Conservation (phyloP, 1,140 invertebrate species). For the Tyrophagus putrescentiae region DNA sequence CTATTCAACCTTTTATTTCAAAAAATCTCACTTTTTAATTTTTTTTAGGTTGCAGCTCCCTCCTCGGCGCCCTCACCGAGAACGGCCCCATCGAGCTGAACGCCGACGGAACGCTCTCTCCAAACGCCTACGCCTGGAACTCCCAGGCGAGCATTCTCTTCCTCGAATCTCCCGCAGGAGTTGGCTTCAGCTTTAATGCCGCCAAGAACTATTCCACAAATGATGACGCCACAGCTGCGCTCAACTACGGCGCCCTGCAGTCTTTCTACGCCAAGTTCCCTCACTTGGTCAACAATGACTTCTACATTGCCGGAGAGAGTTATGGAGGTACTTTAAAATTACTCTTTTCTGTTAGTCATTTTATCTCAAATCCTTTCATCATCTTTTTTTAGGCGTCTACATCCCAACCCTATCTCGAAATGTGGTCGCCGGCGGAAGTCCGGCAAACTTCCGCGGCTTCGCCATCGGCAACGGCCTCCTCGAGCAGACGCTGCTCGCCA, state of each 20-base stretch:
- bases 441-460: conserved; percentile 38
- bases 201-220: conserved; percentile 26
- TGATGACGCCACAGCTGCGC: conserved; percentile 34
- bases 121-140: conserved; percentile 39
- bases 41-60: conserved; percentile 37
- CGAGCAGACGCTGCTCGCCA: conserved; percentile 33
- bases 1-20: neutral
- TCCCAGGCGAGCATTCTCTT: conserved; percentile 58
- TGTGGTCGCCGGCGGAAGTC: conserved; percentile 29
- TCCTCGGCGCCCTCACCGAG: conserved; percentile 38
- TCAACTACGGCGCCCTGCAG: conserved; percentile 36
- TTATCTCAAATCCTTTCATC: too few relatives aligned
- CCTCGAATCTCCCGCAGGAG: conserved; percentile 42
- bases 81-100: conserved; percentile 39
- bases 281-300: conserved; percentile 33
- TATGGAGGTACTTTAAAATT: too few relatives aligned
- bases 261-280: conserved; percentile 40
- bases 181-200: conserved; percentile 42
- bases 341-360: too few relatives aligned
- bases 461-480: conserved; percentile 41
- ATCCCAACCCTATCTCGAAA: conserved; percentile 38
- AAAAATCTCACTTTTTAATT: neutral
- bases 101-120: conserved; percentile 33
- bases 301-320: conserved; percentile 38
- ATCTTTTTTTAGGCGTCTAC: too few relatives aligned